Evolutionary conservation across 2,113 vertebrate species (phyloP), one percentile per base, ranked within the genome.

Genomic region (Euleptes europaea): DNA sequence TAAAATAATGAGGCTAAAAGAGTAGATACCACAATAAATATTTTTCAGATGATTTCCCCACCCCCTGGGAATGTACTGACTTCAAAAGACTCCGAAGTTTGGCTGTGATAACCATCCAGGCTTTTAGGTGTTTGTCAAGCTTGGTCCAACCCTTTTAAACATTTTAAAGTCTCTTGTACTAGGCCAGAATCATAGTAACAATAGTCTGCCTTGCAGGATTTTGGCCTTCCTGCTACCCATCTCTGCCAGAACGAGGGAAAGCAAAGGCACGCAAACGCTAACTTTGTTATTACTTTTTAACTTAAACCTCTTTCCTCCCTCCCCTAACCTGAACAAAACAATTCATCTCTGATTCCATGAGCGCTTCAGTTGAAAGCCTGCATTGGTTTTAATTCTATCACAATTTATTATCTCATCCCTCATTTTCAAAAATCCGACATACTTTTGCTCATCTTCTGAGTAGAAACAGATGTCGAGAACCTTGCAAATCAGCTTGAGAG

Each of bases 101-200:
- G 75, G 75, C 86, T 87, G 80, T 87, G 75, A 83, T 87, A 83
- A 83, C 73, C 40, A 83, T 87, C 49, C 80, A 87, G 33, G 86
- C 67, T 83, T 83, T 87, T 77, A 83, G 80, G 74, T 83, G 80
- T 78, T 87, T 73, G 81, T 78, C 67, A 72, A 65, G 80, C 57
- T 87, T 78, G 72, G 67, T 83, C 86, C 80, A 87, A 83, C 54
- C 75, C 47, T 78, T 78, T 83, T 73, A 85, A 85, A 85, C 69
- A 85, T 85, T 85, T 85, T 85, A 51, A 14, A 80, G 76, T 78
- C 66, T 83, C 42, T 72, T 72, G 80, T 49, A 73, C 40, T 72
- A 78, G 86, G 73, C 66, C 74, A 87, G 67, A 87, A 87, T 78
- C 23, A 49, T 71, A 79, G 84, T 80, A 86, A 86, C 70, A 72